Base-by-base conservation (phyloP, 2,113 vertebrate genomes). In the Tautogolabrus adspersus region DNA sequence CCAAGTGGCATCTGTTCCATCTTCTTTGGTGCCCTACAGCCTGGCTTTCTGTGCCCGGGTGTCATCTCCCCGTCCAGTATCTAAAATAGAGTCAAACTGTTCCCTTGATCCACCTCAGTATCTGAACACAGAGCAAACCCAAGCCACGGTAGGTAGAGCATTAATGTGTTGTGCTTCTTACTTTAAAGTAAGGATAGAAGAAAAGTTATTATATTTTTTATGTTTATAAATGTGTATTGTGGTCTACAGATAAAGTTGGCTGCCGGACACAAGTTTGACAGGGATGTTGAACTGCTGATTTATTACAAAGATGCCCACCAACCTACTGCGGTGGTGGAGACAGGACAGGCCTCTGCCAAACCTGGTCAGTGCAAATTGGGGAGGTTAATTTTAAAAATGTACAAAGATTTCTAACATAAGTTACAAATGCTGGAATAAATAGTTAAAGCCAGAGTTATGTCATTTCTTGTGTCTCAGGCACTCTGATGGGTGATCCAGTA, bases 241-340 rank as follows among this genome's bases (percentile, higher is more conserved):
- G 4, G 30, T 16, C 66, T 80, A 42, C 70, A 96, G 95, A 85
- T 96, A 11, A 94, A 93, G 47, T 81, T 97, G 91, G 86, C 92
- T 49, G 84, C 93, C 72, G 95, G 93, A 52, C 93, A 95, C 86
- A 94, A 92, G 70, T 96, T 95, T 91, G 94, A 96, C 62, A 78
- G 89, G 37, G 93, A 96, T 21, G 87, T 97, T 55, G 93, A 96
- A 44, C 77, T 97, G 30, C 82, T 97, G 82, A 83, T 96, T 49
- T 95, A 95, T 87, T 96, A 95, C 65, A 73, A 75, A 34, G 91
- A 94, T 1, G 79, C 93, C 62, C 95, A 95, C 59, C 80, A 81
- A 57, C 95, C 96, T 55, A 93, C 87, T 38, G 93, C 94, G 37
- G 65, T 93, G 49, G 84, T 96, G 80, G 96, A 97, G 87, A 83